Base-by-base conservation (phyloP, 1,140 invertebrate genomes). In the Hydropsyche tenuis region DNA sequence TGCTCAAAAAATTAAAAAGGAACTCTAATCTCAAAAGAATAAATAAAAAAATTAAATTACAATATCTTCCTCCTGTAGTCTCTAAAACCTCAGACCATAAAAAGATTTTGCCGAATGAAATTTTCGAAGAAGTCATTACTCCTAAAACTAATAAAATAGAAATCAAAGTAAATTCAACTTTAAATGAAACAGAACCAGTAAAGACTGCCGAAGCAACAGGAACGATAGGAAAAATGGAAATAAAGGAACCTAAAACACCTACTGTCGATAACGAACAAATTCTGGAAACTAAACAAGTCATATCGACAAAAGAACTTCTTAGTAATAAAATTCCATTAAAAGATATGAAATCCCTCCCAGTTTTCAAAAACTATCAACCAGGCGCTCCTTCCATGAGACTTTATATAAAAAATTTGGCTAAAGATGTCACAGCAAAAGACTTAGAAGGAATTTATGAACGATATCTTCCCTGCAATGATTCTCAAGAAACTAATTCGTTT, bases 321-420 rank as follows among this genome's bases (percentile, higher is more conserved):
- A 82, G 84, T 69, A 93, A 93, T 78, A 89, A 88, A 81, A 85
- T 95, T 70, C 88, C 90, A n/a, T 79, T 81, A 14, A 88, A 89
- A 85, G 93, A 96, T 83, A 90, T 94, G 82, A 89, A 90, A 79
- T 81, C 92, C 9, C 82, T 95, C 65, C 88, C 92, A 51, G 90
- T 96, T 16, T 97, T 95, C 78, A 94, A 93, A 82, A 95, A 94
- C 80, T 98, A 97, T 84, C 88, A 92, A 77, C 81, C 89, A 25
- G 96, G 96, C 14, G 87, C 91, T 51, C 91, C 93, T 14, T 93
- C 92, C 7, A 89, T 90, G 84, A 89, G 94, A 72, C 83, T 98
- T 7, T 98, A 98, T 80, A 91, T 98, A 42, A 98, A 98, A 82
- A 98, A 98, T 87, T 86, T 97, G 20, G 87, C 91, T 0, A 97